These are phyloP conservation scores for Drosophila emarginata DNA, from an alignment of 2,888 invertebrate species.

Conservation along the genomic window DNA sequence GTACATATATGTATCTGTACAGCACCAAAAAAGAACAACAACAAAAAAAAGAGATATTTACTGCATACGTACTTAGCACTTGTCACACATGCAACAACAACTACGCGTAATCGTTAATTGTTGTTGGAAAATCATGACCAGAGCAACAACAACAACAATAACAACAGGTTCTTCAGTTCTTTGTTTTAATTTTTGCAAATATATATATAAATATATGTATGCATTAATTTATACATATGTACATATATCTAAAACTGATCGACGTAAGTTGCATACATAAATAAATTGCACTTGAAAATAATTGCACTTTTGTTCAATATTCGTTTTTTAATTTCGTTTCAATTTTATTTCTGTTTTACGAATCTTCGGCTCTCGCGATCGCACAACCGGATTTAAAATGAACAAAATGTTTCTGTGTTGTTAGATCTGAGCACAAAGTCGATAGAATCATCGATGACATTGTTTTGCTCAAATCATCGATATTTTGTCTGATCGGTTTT, in stretches of 20 bases:
- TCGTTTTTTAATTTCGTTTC: not conserved
- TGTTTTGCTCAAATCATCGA: not conserved
- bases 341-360: not conserved
- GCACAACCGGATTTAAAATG: not conserved
- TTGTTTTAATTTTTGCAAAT: constrained; percentile 7
- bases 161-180: constrained; percentile 3
- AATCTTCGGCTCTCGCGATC: not conserved
- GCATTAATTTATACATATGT: not conserved
- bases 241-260: not conserved
- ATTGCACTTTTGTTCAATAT: not conserved
- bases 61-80: constrained; percentile 10
- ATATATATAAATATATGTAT: not conserved
- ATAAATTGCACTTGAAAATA: not conserved
- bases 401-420: not conserved
- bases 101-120: not conserved
- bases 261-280: not conserved
- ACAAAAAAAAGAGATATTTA: not conserved
- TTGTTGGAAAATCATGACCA: constrained; percentile 16
- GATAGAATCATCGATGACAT: not conserved
- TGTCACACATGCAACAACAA: not conserved
- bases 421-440: not conserved
- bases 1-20: not conserved
- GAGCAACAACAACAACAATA: not conserved
- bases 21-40: not conserved
- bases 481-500: not conserved